These are phyloP conservation scores for Platysternon megacephalum DNA, from an alignment of 2,113 vertebrate genomes.

Conservation along the genomic window DNA sequence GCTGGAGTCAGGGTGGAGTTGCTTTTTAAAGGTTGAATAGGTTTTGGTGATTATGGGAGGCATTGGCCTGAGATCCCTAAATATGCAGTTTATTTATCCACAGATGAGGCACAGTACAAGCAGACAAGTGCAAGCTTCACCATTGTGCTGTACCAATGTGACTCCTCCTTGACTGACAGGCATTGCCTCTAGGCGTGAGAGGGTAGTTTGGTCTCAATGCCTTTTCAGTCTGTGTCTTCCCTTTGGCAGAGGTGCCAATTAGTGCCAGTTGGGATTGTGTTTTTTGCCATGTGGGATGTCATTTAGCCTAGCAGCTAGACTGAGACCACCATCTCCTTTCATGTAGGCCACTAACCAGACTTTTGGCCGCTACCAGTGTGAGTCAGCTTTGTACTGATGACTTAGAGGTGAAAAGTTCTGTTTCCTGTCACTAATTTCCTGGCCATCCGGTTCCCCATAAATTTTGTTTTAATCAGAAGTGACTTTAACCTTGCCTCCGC, in stretches of 20 bases:
- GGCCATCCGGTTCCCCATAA: background rate
- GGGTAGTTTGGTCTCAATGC: background rate
- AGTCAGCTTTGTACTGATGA: background rate
- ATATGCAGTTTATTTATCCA: background rate
- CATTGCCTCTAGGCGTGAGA: background rate
- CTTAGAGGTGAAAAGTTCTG: background rate
- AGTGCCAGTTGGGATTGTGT: background rate
- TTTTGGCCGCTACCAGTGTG: background rate
- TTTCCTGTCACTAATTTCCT: background rate
- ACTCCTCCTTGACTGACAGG: background rate
- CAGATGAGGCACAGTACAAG: fast-evolving
- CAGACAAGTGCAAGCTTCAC: background rate
- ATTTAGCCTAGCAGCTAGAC: background rate
- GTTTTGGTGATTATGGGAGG: background rate
- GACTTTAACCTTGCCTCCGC: background rate
- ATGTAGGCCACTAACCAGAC: background rate
- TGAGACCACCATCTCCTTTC: background rate
- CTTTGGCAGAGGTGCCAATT: background rate
- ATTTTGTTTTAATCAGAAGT: background rate
- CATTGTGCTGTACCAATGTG: background rate
- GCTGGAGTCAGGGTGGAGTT: background rate
- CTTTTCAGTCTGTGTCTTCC: background rate
- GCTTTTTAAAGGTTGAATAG: background rate
- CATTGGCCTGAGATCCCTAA: background rate
- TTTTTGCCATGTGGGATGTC: background rate